These are phyloP conservation scores for Drosophila bunnanda DNA, from an alignment of 2,888 invertebrate species.

Conservation along the genomic window DNA sequence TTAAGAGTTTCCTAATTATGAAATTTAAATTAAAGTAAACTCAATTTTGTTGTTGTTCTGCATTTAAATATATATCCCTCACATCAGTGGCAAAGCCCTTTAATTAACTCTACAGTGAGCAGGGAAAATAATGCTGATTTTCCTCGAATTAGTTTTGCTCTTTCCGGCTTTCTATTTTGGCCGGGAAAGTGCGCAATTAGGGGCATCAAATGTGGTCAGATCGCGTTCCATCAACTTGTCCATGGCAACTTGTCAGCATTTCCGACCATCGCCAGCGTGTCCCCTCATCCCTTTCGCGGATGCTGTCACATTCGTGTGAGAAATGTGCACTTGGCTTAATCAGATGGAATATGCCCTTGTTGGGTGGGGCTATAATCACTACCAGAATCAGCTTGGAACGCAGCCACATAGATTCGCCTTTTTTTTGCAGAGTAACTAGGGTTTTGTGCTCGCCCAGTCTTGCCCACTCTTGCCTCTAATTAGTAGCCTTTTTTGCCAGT, in stretches of 20 bases:
- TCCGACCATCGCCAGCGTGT: background rate
- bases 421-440: background rate
- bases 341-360: conserved; percentile 35
- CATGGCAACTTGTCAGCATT: conserved; percentile 50
- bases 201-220: conserved; percentile 39
- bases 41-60: background rate
- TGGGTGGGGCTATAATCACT: conserved; percentile 12
- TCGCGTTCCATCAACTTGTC: conserved; percentile 37
- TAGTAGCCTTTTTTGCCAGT: conserved; percentile 61
- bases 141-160: background rate
- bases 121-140: background rate
- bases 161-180: conserved; percentile 11
- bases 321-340: conserved; percentile 59
- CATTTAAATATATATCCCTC: background rate
- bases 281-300: conserved; percentile 5
- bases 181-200: conserved; percentile 50
- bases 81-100: conserved; percentile 2
- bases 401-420: background rate
- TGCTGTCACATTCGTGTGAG: conserved; percentile 59
- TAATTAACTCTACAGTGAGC: conserved; percentile 10
- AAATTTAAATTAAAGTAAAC: background rate
- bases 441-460: conserved; percentile 19
- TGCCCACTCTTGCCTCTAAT: conserved; percentile 56
- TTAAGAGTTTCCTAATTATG: no score
- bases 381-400: conserved; percentile 7